phyloP scores from a whole-genome alignment of 1,140 invertebrate species.

The Melipona quadrifasciata region DNA sequence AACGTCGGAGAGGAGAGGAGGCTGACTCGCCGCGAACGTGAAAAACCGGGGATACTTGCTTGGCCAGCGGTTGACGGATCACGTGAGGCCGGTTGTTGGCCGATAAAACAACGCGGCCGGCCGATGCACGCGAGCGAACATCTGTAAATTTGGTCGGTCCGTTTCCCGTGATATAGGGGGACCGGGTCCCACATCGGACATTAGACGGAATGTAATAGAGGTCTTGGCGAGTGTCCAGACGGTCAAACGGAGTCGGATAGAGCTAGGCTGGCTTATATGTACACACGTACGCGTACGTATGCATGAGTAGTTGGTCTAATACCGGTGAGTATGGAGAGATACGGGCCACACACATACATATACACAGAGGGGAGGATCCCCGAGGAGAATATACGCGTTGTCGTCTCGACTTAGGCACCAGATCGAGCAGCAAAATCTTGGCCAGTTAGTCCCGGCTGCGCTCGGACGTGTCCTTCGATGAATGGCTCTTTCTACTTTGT shows the following conservation, averaged over 20 bases:
- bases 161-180: conserved; percentile 53
- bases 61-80: conserved; percentile 1
- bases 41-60: not conserved
- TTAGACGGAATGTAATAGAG: conserved; percentile 74
- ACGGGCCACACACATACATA: not conserved
- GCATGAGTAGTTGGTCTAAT: conserved; percentile 34
- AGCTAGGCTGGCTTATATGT: not conserved
- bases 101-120: conserved; percentile 41
- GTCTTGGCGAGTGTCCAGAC: conserved; percentile 71
- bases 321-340: conserved; percentile 46
- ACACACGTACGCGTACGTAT: conserved; percentile 21
- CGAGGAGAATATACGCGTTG: conserved; percentile 11
- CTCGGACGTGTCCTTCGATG: conserved; percentile 44
- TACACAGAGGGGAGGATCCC: not conserved
- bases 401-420: conserved; percentile 43
- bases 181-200: conserved; percentile 56
- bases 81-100: not conserved
- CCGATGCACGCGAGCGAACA: conserved; percentile 45
- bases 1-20: too few species aligned
- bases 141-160: conserved; percentile 67
- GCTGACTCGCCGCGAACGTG: not conserved
- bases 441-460: conserved; percentile 55
- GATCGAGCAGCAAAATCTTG: conserved; percentile 67
- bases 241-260: conserved; percentile 59
- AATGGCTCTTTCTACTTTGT: conserved; percentile 27